phyloP scores from a whole-genome alignment of 2,797 vertebrate species.

The Amblyraja radiata region DNA sequence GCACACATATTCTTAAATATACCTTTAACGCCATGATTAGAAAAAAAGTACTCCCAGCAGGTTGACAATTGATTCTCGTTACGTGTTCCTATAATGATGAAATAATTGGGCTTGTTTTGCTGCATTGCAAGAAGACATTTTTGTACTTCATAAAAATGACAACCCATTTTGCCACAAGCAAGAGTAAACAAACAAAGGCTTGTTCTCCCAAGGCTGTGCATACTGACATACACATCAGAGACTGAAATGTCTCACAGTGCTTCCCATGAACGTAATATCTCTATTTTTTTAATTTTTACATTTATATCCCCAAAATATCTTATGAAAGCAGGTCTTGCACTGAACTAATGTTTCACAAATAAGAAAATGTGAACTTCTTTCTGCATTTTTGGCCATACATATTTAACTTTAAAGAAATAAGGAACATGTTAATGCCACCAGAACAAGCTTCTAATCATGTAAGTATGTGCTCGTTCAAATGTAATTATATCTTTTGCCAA shows the following conservation, averaged over 20 bases:
- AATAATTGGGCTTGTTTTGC: background rate
- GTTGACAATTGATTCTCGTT: background rate
- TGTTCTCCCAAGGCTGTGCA: background rate
- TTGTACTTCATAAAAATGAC: background rate
- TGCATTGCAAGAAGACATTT: background rate
- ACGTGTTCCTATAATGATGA: background rate
- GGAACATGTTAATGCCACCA: background rate
- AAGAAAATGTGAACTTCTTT: background rate
- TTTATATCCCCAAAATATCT: background rate
- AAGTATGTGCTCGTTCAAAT: background rate
- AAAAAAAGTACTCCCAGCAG: background rate
- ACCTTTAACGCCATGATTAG: background rate
- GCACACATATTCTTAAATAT: background rate
- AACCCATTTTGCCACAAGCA: conserved; percentile 2
- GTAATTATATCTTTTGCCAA: background rate
- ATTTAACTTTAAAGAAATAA: background rate
- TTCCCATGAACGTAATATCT: background rate
- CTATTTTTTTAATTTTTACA: background rate
- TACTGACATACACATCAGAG: background rate
- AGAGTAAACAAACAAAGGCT: conserved; percentile 27
- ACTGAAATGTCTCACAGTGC: background rate
- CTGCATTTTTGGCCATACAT: background rate
- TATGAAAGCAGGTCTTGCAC: background rate
- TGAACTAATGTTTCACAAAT: background rate
- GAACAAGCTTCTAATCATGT: background rate